Base-by-base conservation (phyloP, 2,797 vertebrate species). In the Tenualosa ilisha region DNA sequence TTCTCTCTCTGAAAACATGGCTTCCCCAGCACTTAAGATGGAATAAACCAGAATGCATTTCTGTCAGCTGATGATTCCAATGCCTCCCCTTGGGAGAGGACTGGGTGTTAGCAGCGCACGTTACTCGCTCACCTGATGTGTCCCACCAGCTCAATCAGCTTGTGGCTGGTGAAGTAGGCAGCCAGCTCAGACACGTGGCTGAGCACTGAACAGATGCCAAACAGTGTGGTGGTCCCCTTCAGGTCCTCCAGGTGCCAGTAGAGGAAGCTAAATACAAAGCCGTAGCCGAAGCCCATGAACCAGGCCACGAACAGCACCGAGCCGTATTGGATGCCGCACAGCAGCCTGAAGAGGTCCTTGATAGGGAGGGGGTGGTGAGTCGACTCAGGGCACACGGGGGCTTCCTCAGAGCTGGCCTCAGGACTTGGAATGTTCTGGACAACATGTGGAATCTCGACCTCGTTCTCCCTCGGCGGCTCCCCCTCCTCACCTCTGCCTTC, bases 211-310 rank as follows among this genome's bases (percentile, higher is more conserved):
- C 98, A 99, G 92, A 99, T 94, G 0, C 98, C 98, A 13, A 99
- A 99, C 85, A 99, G 96, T 0, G 98, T 99, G 85, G 98, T 97
- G 7, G 97, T 97, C 6, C 98, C 98, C 0, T 97, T 94, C 88
- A 99, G 95, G 89, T 99, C 98, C 93, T 98, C 95, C 89, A 99
- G 89, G 91, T 99, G 98, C 98, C 98, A 99, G 93, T 97, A 99
- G 51, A 99, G 97, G 90, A 99, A 99, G 86, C 96, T 99, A 93
- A 99, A 99, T 82, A 99, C 97, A 22, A 98, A 99, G 90, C 98
- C 98, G 0, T 99, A 99, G 2, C 98, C 97, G 81, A 99, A 99
- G 1, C 98, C 98, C 98, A 99, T 99, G 92, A 99, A 99, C 98
- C 98, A 99, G 1, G 98, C 98, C 68, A 99, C 98, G 0, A 98